Evolutionary conservation across 2,888 invertebrate species (phyloP).

Genomic region (Epicampocera succincta): DNA sequence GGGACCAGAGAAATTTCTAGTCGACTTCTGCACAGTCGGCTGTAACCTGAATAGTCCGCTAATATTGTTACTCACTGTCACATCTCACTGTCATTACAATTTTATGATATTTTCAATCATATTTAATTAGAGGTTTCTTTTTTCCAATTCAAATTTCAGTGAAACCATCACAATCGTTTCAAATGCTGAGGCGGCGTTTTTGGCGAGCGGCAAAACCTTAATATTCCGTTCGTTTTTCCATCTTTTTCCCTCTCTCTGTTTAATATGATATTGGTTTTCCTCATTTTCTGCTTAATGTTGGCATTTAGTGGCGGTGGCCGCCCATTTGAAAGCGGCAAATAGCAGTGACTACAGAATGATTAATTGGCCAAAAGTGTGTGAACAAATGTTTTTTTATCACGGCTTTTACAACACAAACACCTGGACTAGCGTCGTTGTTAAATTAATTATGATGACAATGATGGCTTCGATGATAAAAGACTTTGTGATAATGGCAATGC

Average conservation of each 20-base stretch:
- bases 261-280: neutral
- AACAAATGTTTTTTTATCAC: slow-evolving; percentile 23
- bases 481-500: slow-evolving; percentile 9
- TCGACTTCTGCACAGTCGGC: too few relatives aligned
- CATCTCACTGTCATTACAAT: neutral
- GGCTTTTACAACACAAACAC: slow-evolving; percentile 35
- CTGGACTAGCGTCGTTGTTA: slow-evolving; percentile 14
- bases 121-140: slow-evolving; percentile 6
- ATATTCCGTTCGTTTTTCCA: neutral
- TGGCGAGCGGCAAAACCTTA: neutral
- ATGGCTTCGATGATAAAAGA: slow-evolving; percentile 1
- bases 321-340: slow-evolving; percentile 4
- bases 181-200: neutral
- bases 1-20: too few relatives aligned
- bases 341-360: slow-evolving; percentile 20
- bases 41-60: too few relatives aligned
- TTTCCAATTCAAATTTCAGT: neutral
- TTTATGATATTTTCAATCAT: neutral
- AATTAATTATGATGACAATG: slow-evolving; percentile 26
- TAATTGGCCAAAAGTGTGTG: slow-evolving; percentile 44
- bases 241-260: neutral
- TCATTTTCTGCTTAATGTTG: neutral
- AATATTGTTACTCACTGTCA: neutral
- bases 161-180: neutral
- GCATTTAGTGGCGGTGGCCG: neutral